Percentiles rank a stretch among this genome's conserved stretches.
Conservation (phyloP, 2,888 invertebrate species). For the Lagria hirta region DNA sequence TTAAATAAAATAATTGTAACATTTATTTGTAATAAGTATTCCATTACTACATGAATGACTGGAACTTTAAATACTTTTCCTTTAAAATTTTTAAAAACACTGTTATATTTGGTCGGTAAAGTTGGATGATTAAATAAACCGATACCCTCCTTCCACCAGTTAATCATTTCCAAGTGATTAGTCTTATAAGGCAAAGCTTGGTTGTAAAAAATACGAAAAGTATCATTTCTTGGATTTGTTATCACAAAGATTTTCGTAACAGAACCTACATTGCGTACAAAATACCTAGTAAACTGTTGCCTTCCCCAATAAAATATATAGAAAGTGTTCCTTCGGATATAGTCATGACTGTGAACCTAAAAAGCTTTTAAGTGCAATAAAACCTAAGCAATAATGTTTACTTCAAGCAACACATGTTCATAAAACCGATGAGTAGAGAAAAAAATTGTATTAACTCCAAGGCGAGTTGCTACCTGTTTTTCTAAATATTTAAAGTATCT, state of each 20-base stretch:
- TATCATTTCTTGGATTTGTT: conserved; percentile 63
- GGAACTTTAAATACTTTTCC: conserved; percentile 68
- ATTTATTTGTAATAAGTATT: conserved; percentile 4
- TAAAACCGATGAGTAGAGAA: conserved; percentile 59
- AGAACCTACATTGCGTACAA: conserved; percentile 59
- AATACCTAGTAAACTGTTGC: conserved; percentile 55
- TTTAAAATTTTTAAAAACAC: conserved; percentile 67
- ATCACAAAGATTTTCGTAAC: conserved; percentile 64
- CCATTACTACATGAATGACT: conserved; percentile 65
- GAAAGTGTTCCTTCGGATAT: conserved; percentile 63
- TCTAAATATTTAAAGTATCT: conserved; percentile 59
- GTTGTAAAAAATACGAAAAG: conserved; percentile 72
- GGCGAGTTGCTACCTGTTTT: conserved; percentile 56
- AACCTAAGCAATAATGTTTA: conserved; percentile 39
- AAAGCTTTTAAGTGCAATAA: neutral
- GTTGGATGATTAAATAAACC: conserved; percentile 68
- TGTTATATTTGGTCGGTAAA: conserved; percentile 60
- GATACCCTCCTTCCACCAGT: conserved; percentile 69
- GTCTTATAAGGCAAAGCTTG: conserved; percentile 64
- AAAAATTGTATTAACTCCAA: conserved; percentile 58
- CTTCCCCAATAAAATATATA: conserved; percentile 72
- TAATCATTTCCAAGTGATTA: conserved; percentile 64
- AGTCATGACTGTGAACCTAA: conserved; percentile 56
- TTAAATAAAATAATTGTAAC: conserved; percentile 31
- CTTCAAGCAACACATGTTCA: conserved; percentile 60